These are phyloP conservation scores for Oryzias woworae DNA, from an alignment of 2,113 vertebrate species.

Conservation along the genomic window DNA sequence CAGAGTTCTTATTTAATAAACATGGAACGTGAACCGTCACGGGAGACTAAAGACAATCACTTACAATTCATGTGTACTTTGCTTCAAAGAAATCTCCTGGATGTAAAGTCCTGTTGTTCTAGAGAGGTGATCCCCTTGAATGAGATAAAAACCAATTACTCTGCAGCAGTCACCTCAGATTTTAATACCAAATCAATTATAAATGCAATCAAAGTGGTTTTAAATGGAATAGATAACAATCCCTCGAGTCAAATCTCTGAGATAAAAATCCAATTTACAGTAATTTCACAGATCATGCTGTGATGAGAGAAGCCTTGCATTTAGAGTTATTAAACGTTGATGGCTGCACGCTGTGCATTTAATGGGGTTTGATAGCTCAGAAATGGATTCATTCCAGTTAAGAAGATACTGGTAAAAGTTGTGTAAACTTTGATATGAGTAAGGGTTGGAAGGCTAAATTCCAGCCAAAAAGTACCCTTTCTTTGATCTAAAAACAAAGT, in stretches of 20 bases:
- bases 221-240: slow-evolving; percentile 8
- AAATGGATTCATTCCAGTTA: slow-evolving; percentile 1
- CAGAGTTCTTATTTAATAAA: no score
- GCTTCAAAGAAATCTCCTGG: background rate
- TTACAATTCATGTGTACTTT: no score
- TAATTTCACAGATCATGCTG: slow-evolving; percentile 13
- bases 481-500: no score
- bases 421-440: no score
- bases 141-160: slow-evolving; percentile 23
- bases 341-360: slow-evolving; percentile 5
- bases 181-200: slow-evolving; percentile 39
- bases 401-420: background rate
- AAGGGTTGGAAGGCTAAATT: no score
- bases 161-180: background rate
- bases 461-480: no score
- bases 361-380: slow-evolving; percentile 20
- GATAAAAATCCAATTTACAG: slow-evolving; percentile 40
- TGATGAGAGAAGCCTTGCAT: slow-evolving; percentile 22
- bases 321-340: slow-evolving; percentile 5
- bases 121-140: background rate
- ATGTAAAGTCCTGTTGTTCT: background rate
- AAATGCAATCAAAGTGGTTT: slow-evolving; percentile 40
- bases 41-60: no score
- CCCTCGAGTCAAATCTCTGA: slow-evolving; percentile 28
- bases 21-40: no score